Evolutionary conservation across 2,797 vertebrate species (phyloP), one percentile per base, ranked within the genome.

Genomic region (Kryptopterus vitreolus): DNA sequence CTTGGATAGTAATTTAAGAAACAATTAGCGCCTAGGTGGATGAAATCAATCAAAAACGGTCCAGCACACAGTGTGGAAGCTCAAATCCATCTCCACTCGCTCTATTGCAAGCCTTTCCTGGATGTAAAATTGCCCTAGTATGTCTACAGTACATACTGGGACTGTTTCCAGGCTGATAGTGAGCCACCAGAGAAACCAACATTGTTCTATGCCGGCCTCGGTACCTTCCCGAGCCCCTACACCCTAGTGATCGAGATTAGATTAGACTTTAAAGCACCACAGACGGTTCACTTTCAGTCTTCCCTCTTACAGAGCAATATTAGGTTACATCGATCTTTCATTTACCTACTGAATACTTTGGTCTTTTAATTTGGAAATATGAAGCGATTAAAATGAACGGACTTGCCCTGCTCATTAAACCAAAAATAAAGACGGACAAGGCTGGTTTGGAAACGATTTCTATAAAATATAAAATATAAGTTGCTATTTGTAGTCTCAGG

Each of bases 371-470:
- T 20, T 33, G 20, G 20, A 43, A 66, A 43, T 66, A 66, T 43
- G 16, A 65, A 46, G 22, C 8, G 35, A 4, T 46, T 5, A 74
- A 58, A 58, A 38, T 58, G 20, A 24, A 29, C 11, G 9, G 4
- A 59, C 52, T 83, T 20, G 15, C 38, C 63, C 29, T 13, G n/a
- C 31, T n/a, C 2, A 58, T 2, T 0, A 55, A 75, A 61, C 48
- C 26, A 29, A 71, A 5, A 12, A 20, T 7, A 57, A 70, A 38
- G 8, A n/a, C 8, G 43, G 53, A 63, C 20, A 29, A 26, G 38
- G 68, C 52, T 53, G 77, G 31, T 80, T 73, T 38, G 73, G 35
- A 57, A 82, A 70, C 15, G 2, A 11, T 72, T 81, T 81, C 61
- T 59, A 76, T 65, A 66, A 31, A 11, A 1, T 33, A 83, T 75